A percentile compares a stretch with the other conserved stretches of the same genome.
These are phyloP conservation scores for Napeogenes inachia DNA, from an alignment of 2,888 invertebrate species.

Conservation along the genomic window DNA sequence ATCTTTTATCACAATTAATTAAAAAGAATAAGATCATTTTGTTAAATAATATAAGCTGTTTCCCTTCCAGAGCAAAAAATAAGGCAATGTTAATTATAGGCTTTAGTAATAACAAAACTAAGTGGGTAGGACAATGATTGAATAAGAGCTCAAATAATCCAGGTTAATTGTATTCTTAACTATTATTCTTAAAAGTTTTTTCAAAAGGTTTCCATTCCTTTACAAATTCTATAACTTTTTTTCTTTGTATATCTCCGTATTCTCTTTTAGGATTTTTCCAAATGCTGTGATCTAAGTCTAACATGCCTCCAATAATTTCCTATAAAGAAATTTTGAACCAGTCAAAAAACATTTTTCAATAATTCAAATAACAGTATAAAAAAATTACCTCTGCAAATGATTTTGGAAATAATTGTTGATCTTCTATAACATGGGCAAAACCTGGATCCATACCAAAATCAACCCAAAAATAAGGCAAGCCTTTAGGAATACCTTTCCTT, in stretches of 20 bases:
- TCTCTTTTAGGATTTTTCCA: slow-evolving; percentile 92
- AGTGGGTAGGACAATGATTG: no score
- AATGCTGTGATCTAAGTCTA: slow-evolving; percentile 88
- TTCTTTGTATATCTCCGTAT: slow-evolving; percentile 84
- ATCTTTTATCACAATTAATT: no score
- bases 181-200: slow-evolving; percentile 55
- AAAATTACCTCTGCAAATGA: slow-evolving; percentile 90
- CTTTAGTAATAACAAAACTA: no score
- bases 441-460: slow-evolving; percentile 95
- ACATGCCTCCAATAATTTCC: slow-evolving; percentile 97
- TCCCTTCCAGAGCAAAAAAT: no score
- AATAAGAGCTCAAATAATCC: no score
- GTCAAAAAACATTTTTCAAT: background rate
- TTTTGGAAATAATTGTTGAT: slow-evolving; percentile 88
- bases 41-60: no score
- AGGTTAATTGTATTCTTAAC: slow-evolving; percentile 21
- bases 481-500: slow-evolving; percentile 90
- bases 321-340: slow-evolving; percentile 45
- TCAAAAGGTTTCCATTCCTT: slow-evolving; percentile 84
- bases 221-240: slow-evolving; percentile 85
- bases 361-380: background rate
- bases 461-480: slow-evolving; percentile 95
- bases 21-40: no score
- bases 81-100: no score
- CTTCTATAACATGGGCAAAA: slow-evolving; percentile 98